Evolutionary conservation across 2,888 invertebrate genomes (phyloP).

Genomic region (Drosophila picticornis): DNA sequence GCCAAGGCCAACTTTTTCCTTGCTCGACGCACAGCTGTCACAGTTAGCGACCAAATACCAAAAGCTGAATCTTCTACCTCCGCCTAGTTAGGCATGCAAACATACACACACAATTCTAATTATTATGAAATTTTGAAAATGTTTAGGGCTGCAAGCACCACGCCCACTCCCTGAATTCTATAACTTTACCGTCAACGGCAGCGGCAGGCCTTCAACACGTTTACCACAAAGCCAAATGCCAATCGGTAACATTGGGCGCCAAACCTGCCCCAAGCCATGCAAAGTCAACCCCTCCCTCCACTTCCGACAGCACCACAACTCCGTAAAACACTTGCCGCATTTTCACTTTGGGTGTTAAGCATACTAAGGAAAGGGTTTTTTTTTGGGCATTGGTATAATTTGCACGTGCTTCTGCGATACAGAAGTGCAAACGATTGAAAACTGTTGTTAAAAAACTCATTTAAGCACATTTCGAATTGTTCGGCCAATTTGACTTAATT

Average conservation of each 20-base stretch:
- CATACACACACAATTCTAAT: slow-evolving; percentile 71
- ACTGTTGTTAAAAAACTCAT: slow-evolving; percentile 29
- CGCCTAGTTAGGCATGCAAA: slow-evolving; percentile 58
- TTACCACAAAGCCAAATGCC: slow-evolving; percentile 72
- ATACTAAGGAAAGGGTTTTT: slow-evolving; percentile 14
- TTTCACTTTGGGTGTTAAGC: slow-evolving; percentile 59
- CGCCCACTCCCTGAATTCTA: neutral
- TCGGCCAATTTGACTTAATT: slow-evolving; percentile 71
- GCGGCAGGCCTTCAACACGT: slow-evolving; percentile 59
- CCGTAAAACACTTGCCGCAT: slow-evolving; percentile 50
- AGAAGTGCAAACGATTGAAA: neutral
- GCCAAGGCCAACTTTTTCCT: slow-evolving; percentile 42
- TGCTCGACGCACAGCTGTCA: slow-evolving; percentile 53
- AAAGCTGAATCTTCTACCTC: slow-evolving; percentile 6
- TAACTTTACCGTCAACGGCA: slow-evolving; percentile 58
- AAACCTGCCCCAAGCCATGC: slow-evolving; percentile 29
- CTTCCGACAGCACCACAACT: neutral
- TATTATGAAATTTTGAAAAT: slow-evolving; percentile 73
- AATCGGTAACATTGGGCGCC: slow-evolving; percentile 44
- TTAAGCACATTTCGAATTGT: slow-evolving; percentile 56
- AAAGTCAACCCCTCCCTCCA: neutral
- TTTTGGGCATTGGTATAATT: slow-evolving; percentile 33
- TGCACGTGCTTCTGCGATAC: slow-evolving; percentile 42
- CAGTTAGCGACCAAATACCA: slow-evolving; percentile 19
- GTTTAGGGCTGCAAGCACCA: slow-evolving; percentile 17